phyloP scores from a whole-genome alignment of 1,140 invertebrate genomes.

The Pseudomyrmex gracilis region DNA sequence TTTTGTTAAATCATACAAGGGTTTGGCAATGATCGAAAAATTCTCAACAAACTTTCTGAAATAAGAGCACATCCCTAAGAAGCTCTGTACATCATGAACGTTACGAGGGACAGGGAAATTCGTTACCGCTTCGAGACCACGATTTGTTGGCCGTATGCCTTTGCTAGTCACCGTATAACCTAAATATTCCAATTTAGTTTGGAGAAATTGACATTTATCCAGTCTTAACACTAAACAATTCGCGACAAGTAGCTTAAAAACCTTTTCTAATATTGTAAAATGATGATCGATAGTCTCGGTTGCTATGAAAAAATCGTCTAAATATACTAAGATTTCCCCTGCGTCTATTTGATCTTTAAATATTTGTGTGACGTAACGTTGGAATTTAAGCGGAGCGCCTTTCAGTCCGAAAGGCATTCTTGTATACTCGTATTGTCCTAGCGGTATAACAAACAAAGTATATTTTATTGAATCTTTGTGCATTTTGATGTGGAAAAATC shows the following conservation, averaged over 20 bases:
- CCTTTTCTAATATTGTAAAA: slow-evolving; percentile 35
- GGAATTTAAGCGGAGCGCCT: slow-evolving; percentile 17
- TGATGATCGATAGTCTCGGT: slow-evolving; percentile 47
- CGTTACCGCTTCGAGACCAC: neutral
- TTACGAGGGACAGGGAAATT: slow-evolving; percentile 14
- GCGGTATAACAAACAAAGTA: slow-evolving; percentile 21
- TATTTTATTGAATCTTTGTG: slow-evolving; percentile 36
- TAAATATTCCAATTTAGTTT: slow-evolving; percentile 47
- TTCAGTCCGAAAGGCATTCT: slow-evolving; percentile 50
- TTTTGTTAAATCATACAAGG: slow-evolving; percentile 17
- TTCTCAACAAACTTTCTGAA: slow-evolving; percentile 36
- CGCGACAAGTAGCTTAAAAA: neutral
- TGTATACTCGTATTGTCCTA: slow-evolving; percentile 21
- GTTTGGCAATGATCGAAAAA: slow-evolving; percentile 17
- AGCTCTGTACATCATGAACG: slow-evolving; percentile 15
- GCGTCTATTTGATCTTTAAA: slow-evolving; percentile 21
- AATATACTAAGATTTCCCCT: slow-evolving; percentile 20
- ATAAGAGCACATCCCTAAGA: slow-evolving; percentile 14
- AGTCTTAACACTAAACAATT: slow-evolving; percentile 19
- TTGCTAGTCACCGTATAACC: slow-evolving; percentile 14
- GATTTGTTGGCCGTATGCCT: neutral
- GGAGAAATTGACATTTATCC: slow-evolving; percentile 46
- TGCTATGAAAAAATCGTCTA: slow-evolving; percentile 45
- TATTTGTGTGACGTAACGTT: slow-evolving; percentile 36
- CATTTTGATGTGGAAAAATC: slow-evolving; percentile 35